phyloP scores from a whole-genome alignment of 2,797 vertebrate genomes.

The Gymnodraco acuticeps region DNA sequence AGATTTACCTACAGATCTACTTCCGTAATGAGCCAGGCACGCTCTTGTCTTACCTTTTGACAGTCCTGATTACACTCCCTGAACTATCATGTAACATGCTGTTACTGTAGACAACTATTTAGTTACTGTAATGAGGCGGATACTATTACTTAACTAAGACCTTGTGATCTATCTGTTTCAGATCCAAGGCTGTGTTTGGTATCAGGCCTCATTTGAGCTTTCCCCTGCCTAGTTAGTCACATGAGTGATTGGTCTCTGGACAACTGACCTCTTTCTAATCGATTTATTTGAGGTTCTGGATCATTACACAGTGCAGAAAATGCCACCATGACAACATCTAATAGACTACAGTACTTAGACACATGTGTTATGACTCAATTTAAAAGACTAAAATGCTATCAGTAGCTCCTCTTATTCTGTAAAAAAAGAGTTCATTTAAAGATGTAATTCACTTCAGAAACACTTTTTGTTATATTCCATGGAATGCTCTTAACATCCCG shows the following conservation, averaged over 20 bases:
- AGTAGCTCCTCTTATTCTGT: background rate
- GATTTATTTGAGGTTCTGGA: background rate
- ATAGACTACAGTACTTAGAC: background rate
- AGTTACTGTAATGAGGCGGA: slow-evolving; percentile 40
- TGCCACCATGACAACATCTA: background rate
- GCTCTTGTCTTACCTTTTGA: slow-evolving; percentile 34
- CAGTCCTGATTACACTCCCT: slow-evolving; percentile 37
- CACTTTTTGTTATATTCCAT: too few species aligned
- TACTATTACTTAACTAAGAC: slow-evolving; percentile 67
- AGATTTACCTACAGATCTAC: slow-evolving; percentile 9
- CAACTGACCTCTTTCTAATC: background rate
- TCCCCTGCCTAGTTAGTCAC: background rate
- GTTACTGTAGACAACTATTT: slow-evolving; percentile 49
- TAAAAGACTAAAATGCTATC: background rate
- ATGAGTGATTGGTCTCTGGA: background rate
- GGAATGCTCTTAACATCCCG: too few species aligned
- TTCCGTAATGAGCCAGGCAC: slow-evolving; percentile 6
- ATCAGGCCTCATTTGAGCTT: slow-evolving; percentile 10
- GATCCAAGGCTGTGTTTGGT: background rate
- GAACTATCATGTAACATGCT: slow-evolving; percentile 48
- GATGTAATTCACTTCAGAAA: too few species aligned
- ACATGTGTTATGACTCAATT: background rate
- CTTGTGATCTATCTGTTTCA: slow-evolving; percentile 13
- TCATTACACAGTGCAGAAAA: background rate
- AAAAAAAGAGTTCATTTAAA: background rate